Evolutionary conservation across 2,797 vertebrate species (phyloP).

Genomic region (Sandelia bainsii): DNA sequence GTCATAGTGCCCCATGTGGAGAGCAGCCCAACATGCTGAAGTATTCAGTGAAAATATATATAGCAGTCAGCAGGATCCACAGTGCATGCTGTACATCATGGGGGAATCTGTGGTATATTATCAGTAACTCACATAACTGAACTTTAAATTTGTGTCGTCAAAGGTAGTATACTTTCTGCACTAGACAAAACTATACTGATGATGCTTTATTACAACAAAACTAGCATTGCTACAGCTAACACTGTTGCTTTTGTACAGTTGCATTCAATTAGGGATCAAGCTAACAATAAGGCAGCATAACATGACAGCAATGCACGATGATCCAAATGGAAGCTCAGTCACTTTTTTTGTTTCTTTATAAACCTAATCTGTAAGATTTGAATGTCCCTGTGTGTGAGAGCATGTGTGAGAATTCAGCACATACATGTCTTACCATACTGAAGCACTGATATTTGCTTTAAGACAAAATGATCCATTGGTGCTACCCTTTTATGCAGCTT

Average conservation of each 20-base stretch:
- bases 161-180: constrained; percentile 3
- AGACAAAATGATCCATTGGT: constrained; percentile 45
- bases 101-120: too few species aligned
- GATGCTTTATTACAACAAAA: background rate
- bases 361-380: background rate
- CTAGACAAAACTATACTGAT: background rate
- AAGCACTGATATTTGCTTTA: constrained; percentile 43
- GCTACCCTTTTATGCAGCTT: constrained; percentile 35
- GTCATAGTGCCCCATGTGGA: constrained; percentile 39
- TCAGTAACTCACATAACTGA: background rate
- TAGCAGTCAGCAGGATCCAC: constrained; percentile 16
- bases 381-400: constrained; percentile 1
- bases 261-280: background rate
- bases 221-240: background rate
- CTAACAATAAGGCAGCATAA: background rate
- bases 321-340: background rate
- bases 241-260: background rate
- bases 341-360: background rate
- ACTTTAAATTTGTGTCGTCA: background rate
- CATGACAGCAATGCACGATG: background rate
- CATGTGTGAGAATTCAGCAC: constrained; percentile 17
- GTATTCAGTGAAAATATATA: constrained; percentile 18
- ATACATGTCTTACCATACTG: constrained; percentile 22
- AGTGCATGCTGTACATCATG: constrained; percentile 7
- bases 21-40: constrained; percentile 33